Evolutionary conservation across 1,140 invertebrate genomes (phyloP), one percentile per base, ranked within the genome.

Genomic region (Drosophila orena): DNA sequence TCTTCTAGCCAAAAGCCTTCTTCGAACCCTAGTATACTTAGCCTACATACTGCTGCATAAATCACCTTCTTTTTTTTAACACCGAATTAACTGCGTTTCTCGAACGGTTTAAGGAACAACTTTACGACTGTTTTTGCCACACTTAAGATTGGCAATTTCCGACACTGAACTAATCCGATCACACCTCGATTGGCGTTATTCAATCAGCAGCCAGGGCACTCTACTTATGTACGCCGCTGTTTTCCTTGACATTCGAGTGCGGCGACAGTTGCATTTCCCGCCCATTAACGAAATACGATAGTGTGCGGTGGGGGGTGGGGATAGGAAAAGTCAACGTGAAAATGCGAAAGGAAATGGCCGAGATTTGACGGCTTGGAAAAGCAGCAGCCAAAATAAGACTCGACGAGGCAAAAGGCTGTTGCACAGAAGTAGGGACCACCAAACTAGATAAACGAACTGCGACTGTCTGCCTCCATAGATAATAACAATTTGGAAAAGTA

Each of bases 401-500:
- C 44, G 46, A 55, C 50, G 40, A 49, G 34, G 55, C 35, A 40
- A 53, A 72, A 71, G 50, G 66, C 46, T 20, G 50, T 56, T 46
- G 56, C 30, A 3, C 8, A 10, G 8, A 30, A 30, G 3, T 15
- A 43, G 3, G 34, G 73, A 76, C 73, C 73, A 78, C 75, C 73
- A 46, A 75, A 62, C 73, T 56, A 78, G 74, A 65, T 62, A 70
- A 69, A 70, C 62, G 73, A 27, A 70, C 56, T 70, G 74, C 44
- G 35, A 70, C 56, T 77, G 74, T 50, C 61, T 77, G 77, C 62
- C 65, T 69, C 74, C 65, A 71, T 75, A 89, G 85, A 89, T 89
- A 90, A 84, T 77, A 89, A 74, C 85, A 84, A 84, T 89, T 80
- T 64, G 61, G 59, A 81, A 70, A 77, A 89, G 79, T 89, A 77